Conservation (phyloP, 1,140 invertebrate genomes). For the Phymastichus coffea region DNA sequence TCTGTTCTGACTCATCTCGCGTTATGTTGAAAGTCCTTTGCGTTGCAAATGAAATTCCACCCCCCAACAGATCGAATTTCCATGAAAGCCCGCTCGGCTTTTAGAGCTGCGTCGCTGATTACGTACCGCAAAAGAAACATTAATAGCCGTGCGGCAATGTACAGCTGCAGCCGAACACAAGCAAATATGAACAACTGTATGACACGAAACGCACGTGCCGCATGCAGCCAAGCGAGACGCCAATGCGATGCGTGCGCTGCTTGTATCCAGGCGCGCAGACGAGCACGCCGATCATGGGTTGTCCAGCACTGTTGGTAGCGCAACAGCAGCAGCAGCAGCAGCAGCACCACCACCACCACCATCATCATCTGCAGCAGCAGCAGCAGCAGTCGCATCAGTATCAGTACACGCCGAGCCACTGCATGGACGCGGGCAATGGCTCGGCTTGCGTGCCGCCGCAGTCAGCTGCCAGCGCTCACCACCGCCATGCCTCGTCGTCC, state of each 20-base stretch:
- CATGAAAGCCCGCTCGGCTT: too few species aligned
- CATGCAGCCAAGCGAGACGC: conserved; percentile 44
- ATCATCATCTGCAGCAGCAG: conserved; percentile 12
- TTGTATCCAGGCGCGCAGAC: conserved; percentile 44
- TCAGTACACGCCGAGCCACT: conserved; percentile 51
- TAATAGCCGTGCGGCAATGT: too few species aligned
- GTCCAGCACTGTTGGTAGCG: too few species aligned
- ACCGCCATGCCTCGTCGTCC: conserved; percentile 28
- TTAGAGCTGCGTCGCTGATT: too few species aligned
- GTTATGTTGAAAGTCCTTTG: too few species aligned
- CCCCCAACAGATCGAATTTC: too few species aligned
- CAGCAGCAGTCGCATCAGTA: conserved; percentile 41
- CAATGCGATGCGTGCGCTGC: conserved; percentile 49
- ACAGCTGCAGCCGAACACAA: too few species aligned
- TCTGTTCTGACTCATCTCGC: too few species aligned
- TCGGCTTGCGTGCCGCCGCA: conserved; percentile 45
- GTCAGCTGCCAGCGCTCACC: conserved; percentile 37
- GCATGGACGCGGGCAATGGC: conserved; percentile 40
- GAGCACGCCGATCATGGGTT: conserved; percentile 44
- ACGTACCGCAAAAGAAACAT: too few species aligned
- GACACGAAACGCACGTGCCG: too few species aligned
- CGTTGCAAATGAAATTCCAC: too few species aligned
- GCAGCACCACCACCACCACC: conserved; percentile 40
- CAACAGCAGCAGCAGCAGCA: conserved; percentile 35
- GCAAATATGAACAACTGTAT: too few species aligned